Conservation (phyloP, 92 coral and sea anemone species). For the Umimayanthus chanpuru region DNA sequence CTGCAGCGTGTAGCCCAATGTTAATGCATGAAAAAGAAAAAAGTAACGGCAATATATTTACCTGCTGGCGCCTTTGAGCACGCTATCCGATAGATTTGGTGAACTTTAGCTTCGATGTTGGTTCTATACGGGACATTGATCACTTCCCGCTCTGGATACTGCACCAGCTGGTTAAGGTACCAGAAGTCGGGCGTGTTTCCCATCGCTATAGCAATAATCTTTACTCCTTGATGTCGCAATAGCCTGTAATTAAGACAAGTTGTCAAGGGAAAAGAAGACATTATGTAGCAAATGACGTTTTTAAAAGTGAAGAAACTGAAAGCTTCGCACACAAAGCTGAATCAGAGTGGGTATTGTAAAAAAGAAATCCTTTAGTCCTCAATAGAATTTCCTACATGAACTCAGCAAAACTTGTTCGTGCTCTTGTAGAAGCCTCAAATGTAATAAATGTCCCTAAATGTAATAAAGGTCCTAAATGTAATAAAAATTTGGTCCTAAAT, state of each 20-base stretch:
- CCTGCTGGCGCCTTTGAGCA: constrained; percentile 42
- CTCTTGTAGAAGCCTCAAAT: no score
- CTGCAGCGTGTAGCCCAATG: constrained; percentile 15
- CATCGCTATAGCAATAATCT: constrained; percentile 26
- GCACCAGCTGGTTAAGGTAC: constrained; percentile 35
- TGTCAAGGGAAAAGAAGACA: no score
- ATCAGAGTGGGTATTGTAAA: no score
- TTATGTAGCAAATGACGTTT: no score
- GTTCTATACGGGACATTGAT: not conserved
- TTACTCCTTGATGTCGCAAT: constrained; percentile 33
- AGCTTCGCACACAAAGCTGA: no score
- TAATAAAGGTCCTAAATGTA: no score
- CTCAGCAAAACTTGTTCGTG: no score
- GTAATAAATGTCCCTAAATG: no score
- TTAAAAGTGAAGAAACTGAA: no score
- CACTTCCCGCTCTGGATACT: constrained; percentile 38
- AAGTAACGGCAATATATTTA: not conserved
- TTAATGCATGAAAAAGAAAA: not conserved
- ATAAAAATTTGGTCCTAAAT: no score
- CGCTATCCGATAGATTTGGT: not conserved
- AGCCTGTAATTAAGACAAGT: constrained; percentile 9
- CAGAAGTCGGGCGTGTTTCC: not conserved
- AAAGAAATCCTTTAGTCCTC: no score
- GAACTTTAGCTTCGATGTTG: not conserved
- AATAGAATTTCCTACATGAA: no score